Conservation (phyloP, 2,888 invertebrate species). For the Julus scandinavius region DNA sequence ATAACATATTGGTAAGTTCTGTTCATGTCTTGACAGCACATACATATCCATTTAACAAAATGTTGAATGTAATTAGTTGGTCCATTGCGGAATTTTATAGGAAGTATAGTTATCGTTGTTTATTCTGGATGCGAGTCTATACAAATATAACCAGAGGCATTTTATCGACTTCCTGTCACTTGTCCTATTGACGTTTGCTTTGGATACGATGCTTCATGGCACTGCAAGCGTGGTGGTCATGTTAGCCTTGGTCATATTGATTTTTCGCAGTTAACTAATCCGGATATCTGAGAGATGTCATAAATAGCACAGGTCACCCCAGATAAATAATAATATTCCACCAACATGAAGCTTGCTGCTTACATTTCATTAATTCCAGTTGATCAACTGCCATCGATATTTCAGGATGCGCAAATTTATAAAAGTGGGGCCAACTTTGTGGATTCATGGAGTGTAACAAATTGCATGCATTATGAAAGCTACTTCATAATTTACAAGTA, state of each 20-base stretch:
- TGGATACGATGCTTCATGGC: background rate
- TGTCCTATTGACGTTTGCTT: background rate
- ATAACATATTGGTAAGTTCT: background rate
- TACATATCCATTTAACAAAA: background rate
- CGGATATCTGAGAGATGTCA: background rate
- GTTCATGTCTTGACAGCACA: background rate
- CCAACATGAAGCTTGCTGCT: background rate
- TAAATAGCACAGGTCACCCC: background rate
- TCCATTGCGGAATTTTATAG: background rate
- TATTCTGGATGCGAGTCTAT: background rate
- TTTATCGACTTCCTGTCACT: conserved; percentile 5
- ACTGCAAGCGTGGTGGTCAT: background rate
- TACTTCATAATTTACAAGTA: background rate
- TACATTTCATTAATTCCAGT: conserved; percentile 12
- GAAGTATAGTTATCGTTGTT: background rate
- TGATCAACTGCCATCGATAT: background rate
- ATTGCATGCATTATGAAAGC: conserved; percentile 20
- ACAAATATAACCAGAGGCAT: background rate
- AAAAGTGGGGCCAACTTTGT: background rate
- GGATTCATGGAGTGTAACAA: background rate
- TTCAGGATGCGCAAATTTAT: conserved; percentile 14
- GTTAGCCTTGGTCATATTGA: background rate
- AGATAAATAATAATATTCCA: conserved; percentile 27
- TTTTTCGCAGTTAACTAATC: background rate
- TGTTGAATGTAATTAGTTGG: background rate